A percentile compares a stretch with the other conserved stretches of the same genome.
Conservation (phyloP, 2,888 invertebrate species). For the Lasioglossum lativentre region DNA sequence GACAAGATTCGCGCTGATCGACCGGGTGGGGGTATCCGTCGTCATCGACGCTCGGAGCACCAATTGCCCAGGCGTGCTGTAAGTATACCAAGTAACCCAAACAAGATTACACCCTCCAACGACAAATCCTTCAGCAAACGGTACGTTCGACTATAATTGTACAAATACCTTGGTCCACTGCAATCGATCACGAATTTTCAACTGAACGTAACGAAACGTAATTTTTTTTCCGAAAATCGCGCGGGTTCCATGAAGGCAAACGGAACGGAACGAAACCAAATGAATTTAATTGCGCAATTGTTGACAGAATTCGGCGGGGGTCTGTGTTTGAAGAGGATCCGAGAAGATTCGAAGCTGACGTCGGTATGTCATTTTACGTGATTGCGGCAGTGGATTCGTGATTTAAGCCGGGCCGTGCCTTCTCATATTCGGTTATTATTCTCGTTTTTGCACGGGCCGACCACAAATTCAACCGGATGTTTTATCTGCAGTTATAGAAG, state of each 20-base stretch:
- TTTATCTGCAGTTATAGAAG: slow-evolving; percentile 41
- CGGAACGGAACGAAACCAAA: background rate
- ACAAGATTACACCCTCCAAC: too few species aligned
- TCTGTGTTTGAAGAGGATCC: slow-evolving; percentile 6
- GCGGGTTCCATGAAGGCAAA: background rate
- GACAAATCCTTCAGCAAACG: too few species aligned
- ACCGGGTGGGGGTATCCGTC: too few species aligned
- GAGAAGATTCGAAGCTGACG: slow-evolving; percentile 14
- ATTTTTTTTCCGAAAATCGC: background rate
- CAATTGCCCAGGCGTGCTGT: too few species aligned
- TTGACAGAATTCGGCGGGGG: slow-evolving; percentile 12
- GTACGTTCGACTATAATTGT: background rate
- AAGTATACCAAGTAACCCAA: too few species aligned
- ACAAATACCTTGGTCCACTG: background rate
- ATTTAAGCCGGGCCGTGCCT: background rate
- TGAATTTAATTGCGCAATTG: slow-evolving; percentile 4
- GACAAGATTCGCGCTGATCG: too few species aligned
- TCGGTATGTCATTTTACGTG: slow-evolving; percentile 14
- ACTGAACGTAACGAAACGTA: background rate
- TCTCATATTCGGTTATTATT: slow-evolving; percentile 21
- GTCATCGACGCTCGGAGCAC: too few species aligned
- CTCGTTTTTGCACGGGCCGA: slow-evolving; percentile 2
- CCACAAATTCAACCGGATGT: slow-evolving; percentile 37
- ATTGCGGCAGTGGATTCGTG: slow-evolving; percentile 21
- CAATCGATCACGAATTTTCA: background rate